Conservation (phyloP, 2,797 vertebrate species). For the Gymnoscopelus microlampas region DNA sequence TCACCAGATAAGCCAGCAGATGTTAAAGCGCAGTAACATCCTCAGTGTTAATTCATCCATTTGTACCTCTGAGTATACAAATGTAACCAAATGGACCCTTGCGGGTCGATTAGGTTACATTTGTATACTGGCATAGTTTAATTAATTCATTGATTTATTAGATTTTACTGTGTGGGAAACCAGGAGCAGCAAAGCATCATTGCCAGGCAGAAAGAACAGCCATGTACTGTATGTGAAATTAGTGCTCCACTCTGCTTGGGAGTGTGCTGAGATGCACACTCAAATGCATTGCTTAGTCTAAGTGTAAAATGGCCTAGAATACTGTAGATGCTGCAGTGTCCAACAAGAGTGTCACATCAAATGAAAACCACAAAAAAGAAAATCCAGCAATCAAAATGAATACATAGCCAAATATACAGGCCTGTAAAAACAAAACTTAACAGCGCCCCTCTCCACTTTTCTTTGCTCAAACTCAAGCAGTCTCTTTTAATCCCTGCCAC, state of each 20-base stretch:
- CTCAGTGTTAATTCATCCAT: too few relatives aligned
- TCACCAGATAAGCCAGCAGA: constrained; percentile 79
- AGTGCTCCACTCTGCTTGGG: constrained; percentile 46
- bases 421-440: constrained; percentile 65
- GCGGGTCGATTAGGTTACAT: too few relatives aligned
- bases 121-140: too few relatives aligned
- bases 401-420: constrained; percentile 84
- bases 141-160: too few relatives aligned
- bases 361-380: constrained; percentile 54
- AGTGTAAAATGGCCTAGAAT: constrained; percentile 42
- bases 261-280: constrained; percentile 57
- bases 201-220: constrained; percentile 70
- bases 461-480: constrained; percentile 67
- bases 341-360: constrained; percentile 25
- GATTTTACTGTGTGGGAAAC: constrained; percentile 54
- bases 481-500: constrained; percentile 47
- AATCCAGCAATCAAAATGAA: constrained; percentile 76
- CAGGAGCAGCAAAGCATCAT: constrained; percentile 78
- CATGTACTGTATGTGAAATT: constrained; percentile 53
- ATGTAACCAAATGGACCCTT: too few relatives aligned
- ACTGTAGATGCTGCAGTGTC: constrained; percentile 36
- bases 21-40: constrained; percentile 44
- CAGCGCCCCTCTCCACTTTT: constrained; percentile 35
- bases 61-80: too few relatives aligned
- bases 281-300: constrained; percentile 67